These are phyloP conservation scores for rabbit (Oryctolagus cuniculus) DNA, from an alignment of 2,113 vertebrate genomes.

Conservation along the genomic window DNA sequence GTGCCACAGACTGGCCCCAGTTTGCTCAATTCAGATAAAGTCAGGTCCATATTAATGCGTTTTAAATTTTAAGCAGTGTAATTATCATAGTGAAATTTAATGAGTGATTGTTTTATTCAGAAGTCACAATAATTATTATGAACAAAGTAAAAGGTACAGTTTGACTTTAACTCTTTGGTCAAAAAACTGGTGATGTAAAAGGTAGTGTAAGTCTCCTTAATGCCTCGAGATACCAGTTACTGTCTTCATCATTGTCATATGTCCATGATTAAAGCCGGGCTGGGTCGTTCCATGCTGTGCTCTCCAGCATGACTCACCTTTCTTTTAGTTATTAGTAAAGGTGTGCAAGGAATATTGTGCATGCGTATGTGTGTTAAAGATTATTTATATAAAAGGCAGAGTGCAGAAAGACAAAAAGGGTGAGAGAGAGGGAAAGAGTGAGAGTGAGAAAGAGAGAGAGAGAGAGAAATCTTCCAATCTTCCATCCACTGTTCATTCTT, in stretches of 20 bases:
- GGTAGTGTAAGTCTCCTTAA: neutral
- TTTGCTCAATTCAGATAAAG: conserved; percentile 16
- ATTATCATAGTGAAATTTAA: neutral
- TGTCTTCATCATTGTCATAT: neutral
- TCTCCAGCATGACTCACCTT: neutral
- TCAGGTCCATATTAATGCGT: neutral
- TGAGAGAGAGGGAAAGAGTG: too few species aligned
- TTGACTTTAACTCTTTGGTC: neutral
- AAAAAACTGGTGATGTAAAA: neutral
- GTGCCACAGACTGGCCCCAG: neutral
- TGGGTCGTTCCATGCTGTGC: neutral
- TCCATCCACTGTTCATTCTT: too few species aligned
- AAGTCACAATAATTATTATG: neutral
- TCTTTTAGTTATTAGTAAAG: neutral
- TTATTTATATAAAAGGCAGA: too few species aligned
- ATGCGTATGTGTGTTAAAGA: too few species aligned
- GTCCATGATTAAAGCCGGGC: neutral
- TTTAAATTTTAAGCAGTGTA: neutral
- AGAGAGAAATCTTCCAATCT: too few species aligned
- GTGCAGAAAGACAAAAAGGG: too few species aligned
- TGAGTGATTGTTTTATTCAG: neutral
- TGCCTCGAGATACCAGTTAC: neutral
- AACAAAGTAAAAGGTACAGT: neutral
- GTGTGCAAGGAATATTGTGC: neutral
- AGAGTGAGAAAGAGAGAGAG: too few species aligned